Base-by-base conservation (phyloP, 2,113 vertebrate genomes). In the Dermatemys mawii region DNA sequence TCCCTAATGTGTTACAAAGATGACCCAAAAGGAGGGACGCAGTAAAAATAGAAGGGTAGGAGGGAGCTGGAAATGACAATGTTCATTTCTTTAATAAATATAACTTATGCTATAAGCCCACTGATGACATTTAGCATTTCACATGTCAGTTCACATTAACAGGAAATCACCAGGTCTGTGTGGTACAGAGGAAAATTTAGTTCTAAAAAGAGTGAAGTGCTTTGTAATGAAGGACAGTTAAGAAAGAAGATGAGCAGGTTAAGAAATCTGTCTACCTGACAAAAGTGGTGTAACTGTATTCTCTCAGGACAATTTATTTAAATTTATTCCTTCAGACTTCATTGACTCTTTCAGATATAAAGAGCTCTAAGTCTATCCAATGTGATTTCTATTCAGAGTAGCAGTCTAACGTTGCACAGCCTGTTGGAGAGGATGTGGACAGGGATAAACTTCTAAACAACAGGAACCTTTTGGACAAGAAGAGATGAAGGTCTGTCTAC, bases 281-380 rank as follows among this genome's bases (percentile, higher is more conserved):
- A 91, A 81, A 96, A 89, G 87, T 10, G 44, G 48, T 2, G 1
- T 89, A 93, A 90, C 94, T 89, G 78, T 19, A 76, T 90, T 75
- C 93, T 92, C 75, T 88, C 83, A 80, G 88, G 84, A 48, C 78
- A 83, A 90, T 11, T 86, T 94, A 81, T 90, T 92, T 48, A 94
- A 96, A 92, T 84, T 75, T 67, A 94, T 97, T 94, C 81, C 81
- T 81, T 79, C 48, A 93, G 87, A 96, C 93, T 94, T 76, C 92
- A 95, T 63, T 94, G 88, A 86, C 91, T 94, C 91, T 87, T 93
- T 95, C 95, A 87, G 70, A 92, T 96, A 83, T 93, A 70, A 70
- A 70, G n/a, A 96, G 85, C 90, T 94, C 90, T 83, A 90, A 94
- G 82, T 29, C 78, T 93, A 84, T 86, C 86, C 84, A 46, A 46